Evolutionary conservation across 2,888 invertebrate genomes (phyloP), one percentile per base, ranked within the genome.

Genomic region (Augochlorella aurata): DNA sequence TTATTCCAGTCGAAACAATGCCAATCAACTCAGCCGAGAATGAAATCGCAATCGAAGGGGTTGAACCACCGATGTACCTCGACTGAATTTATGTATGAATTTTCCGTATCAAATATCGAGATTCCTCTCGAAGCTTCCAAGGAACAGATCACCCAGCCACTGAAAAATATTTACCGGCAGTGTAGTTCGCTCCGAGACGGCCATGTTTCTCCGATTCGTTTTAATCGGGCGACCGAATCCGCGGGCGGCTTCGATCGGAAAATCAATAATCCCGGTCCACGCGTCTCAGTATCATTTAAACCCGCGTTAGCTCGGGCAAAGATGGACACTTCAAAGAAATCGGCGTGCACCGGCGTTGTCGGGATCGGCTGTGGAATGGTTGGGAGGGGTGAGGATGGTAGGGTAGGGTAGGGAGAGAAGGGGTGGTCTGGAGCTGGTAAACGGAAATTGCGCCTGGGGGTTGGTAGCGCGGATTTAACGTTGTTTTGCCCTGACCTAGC

Each of bases 401-500:
- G 45, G 45, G 18, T n/a, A 29, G 29, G 29, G 29, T 29, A 29
- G 38, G 5, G 5, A 44, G 44, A 2, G 44, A 1, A 9, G 65
- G 65, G 66, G 52, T 12, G 45, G 10, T 16, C 50, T 14, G 75
- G 18, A 82, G 72, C 84, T 85, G 81, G 84, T 79, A 82, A 82
- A 77, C 86, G 88, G 87, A 88, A 88, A 88, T 88, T 88, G 87
- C 85, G 84, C 87, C 85, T 77, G 77, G 82, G 85, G 88, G 83
- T 82, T 84, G 87, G 83, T 78, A 85, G 88, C 83, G 81, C 88
- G 89, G 85, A 85, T 86, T 88, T 87, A 85, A 84, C 86, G 85
- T 88, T 89, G 90, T 90, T 90, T 90, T 90, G 84, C 88, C 89
- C 87, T 90, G 87, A 90, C 90, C 90, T 89, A 89, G 81, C 87